phyloP scores from a whole-genome alignment of 2,888 invertebrate genomes.

The Phengaris arion region DNA sequence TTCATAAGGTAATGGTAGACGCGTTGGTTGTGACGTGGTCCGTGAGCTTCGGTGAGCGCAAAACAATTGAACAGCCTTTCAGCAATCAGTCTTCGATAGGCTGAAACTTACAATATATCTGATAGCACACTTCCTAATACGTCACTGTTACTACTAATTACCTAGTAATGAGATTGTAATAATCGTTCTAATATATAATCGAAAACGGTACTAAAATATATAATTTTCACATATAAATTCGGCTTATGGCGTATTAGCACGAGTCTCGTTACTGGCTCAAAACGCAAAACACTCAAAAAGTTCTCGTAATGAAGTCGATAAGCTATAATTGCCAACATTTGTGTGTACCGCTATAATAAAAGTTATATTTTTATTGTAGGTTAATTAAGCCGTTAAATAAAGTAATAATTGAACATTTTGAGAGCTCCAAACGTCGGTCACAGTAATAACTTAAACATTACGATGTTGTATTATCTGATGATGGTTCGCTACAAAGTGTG shows the following conservation, averaged over 20 bases:
- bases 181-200: neutral
- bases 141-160: neutral
- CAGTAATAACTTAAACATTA: conserved; percentile 19
- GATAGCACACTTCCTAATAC: neutral
- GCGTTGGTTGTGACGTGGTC: too few relatives aligned
- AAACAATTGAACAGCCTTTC: too few relatives aligned
- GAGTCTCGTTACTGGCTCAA: conserved; percentile 20
- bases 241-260: neutral
- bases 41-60: too few relatives aligned
- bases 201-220: neutral
- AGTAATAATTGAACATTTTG: conserved; percentile 27
- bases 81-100: too few relatives aligned
- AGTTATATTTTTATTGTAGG: conserved; percentile 22
- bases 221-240: neutral
- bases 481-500: conserved; percentile 36
- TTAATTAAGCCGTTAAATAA: conserved; percentile 25
- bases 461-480: conserved; percentile 24
- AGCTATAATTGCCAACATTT: conserved; percentile 24
- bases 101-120: too few relatives aligned
- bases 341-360: conserved; percentile 20
- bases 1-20: neutral
- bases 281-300: conserved; percentile 22
- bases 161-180: neutral
- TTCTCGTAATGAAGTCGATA: conserved; percentile 21
- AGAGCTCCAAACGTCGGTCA: conserved; percentile 29